Evolutionary conservation across 2,113 vertebrate genomes (phyloP), one percentile per base, ranked within the genome.

Genomic region (Neodontobutis hainanensis): DNA sequence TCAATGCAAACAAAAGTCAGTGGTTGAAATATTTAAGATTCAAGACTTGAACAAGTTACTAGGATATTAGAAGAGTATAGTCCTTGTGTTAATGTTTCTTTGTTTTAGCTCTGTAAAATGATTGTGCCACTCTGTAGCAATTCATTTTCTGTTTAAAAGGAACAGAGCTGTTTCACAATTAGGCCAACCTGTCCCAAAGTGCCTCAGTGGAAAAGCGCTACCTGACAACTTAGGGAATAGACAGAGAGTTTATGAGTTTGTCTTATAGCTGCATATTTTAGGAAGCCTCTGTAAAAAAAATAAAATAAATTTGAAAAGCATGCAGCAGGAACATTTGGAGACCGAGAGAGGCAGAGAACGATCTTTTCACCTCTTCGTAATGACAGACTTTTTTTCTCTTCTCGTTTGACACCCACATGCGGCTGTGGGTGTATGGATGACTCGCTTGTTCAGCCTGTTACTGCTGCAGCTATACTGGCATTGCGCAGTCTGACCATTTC

Each of bases 381-480:
- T 78, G 82, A 80, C 84, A 75, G 71, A 27, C 8, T 57, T 79
- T 80, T 78, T 74, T 65, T 55, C 48, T 32, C 60, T 32, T 48
- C 15, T 34, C 58, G 40, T 62, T 49, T 77, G 49, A 83, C 87
- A 53, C 89, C 87, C 81, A 89, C 87, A 65, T n/a, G 0, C 81
- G 56, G 80, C 43, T 36, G 89, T 90, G 87, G 87, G 86, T 12
- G 84, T 84, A 61, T 6, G n/a, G 78, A 82, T 81, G 85, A 86
- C 78, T 65, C 46, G 85, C 66, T 75, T 38, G 60, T 62, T 74
- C 85, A 77, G 74, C 64, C 81, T 83, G 80, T 75, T 83, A 57
- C 67, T 72, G 81, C 61, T 70, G 74, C 74, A 6, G 5, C 32
- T 14, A 11, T 67, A 53, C 64, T 66, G 52, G 52, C 75, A 43